Percentiles rank a stretch among this genome's conserved stretches.
phyloP scores from a whole-genome alignment of 2,113 vertebrate genomes.

The Nipponia nippon region DNA sequence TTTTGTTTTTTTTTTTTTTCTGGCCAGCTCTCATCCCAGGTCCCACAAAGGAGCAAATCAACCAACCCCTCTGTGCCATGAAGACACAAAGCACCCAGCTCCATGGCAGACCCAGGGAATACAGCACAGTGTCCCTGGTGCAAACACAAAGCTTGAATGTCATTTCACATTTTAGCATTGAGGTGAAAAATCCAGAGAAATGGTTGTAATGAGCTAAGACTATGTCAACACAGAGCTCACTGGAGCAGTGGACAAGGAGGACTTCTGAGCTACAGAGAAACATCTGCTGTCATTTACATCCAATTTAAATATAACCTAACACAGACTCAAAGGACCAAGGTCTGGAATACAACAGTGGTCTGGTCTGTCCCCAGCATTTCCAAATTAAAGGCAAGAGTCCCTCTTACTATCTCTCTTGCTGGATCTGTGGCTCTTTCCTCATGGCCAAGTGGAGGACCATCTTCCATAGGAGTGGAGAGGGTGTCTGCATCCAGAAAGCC shows the following conservation, averaged over 20 bases:
- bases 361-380: neutral
- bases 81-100: neutral
- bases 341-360: neutral
- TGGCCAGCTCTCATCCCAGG: neutral
- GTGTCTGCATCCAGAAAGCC: neutral
- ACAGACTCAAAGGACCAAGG: neutral
- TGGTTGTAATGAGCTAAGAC: neutral
- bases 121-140: neutral
- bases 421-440: neutral
- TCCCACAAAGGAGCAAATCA: neutral
- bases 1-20: neutral
- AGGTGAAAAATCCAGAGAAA: neutral
- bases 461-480: neutral
- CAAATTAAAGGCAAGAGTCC: neutral
- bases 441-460: neutral
- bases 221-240: neutral
- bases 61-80: neutral
- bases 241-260: neutral
- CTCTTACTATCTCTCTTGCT: neutral
- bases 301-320: neutral
- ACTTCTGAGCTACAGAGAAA: neutral
- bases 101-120: neutral
- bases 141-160: neutral
- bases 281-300: neutral
- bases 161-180: neutral